Conservation (phyloP, 2,113 vertebrate species). For the Paradisaea rubra region DNA sequence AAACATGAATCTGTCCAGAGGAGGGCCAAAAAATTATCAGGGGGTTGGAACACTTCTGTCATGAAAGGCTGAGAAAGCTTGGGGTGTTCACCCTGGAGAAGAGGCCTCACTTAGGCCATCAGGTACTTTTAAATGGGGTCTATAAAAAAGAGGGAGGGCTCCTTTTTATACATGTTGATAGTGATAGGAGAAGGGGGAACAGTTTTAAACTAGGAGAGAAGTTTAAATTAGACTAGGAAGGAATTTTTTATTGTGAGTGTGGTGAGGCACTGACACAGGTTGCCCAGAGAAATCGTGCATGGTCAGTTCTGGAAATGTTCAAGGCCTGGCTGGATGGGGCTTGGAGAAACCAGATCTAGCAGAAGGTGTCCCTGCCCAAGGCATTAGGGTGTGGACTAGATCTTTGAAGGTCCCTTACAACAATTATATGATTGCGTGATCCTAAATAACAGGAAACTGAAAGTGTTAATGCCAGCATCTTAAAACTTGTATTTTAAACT, state of each 20-base stretch:
- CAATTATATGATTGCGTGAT: not conserved
- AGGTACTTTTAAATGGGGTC: not conserved
- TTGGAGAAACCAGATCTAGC: not conserved
- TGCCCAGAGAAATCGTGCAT: not conserved
- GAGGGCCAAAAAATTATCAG: not conserved
- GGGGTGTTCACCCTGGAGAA: not conserved
- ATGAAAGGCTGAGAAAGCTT: not conserved
- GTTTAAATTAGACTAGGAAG: not conserved
- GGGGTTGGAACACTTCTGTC: not conserved
- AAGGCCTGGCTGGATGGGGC: rapidly evolving
- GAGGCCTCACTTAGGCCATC: not conserved
- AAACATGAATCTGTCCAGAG: not conserved
- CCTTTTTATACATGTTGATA: not conserved
- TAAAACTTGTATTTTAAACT: not conserved
- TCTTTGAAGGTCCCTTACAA: not conserved
- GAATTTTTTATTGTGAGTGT: not conserved
- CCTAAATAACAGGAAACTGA: not conserved
- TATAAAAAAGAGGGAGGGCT: not conserved
- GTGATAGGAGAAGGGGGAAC: not conserved
- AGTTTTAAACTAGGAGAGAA: not conserved
- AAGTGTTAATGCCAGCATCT: not conserved
- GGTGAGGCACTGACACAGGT: not conserved
- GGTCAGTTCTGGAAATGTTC: not conserved
- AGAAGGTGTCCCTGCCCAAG: rapidly evolving
- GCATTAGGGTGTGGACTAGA: rapidly evolving